Evolutionary conservation across 2,113 vertebrate genomes (phyloP).

Genomic region (Bubo bubo): DNA sequence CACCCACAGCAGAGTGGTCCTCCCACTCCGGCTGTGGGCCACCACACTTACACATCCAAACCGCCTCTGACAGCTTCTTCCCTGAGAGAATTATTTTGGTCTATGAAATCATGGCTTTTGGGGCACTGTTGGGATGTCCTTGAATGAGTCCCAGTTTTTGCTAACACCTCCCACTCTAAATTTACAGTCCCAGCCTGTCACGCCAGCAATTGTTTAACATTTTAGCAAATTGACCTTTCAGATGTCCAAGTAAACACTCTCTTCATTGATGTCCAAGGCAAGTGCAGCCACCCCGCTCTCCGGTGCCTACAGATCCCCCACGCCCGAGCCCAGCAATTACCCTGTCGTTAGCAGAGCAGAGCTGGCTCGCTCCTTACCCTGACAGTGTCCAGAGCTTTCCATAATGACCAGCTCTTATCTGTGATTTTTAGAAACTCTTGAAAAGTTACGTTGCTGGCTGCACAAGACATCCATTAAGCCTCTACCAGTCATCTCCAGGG

Average conservation of each 20-base stretch:
- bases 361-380: neutral
- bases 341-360: neutral
- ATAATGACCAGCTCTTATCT: neutral
- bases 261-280: neutral
- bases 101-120: constrained; percentile 37
- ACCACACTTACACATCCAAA: neutral
- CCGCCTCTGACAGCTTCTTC: constrained; percentile 33
- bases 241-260: constrained; percentile 34
- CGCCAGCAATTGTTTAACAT: neutral
- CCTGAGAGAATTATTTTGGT: constrained; percentile 36
- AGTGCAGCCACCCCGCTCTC: neutral
- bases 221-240: constrained; percentile 31
- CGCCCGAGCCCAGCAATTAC: neutral
- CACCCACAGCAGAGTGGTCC: neutral
- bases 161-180: constrained; percentile 53
- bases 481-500: neutral
- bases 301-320: neutral
- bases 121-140: constrained; percentile 57
- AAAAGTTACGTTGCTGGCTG: neutral
- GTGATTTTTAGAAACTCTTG: neutral
- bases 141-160: constrained; percentile 24
- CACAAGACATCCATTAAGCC: neutral
- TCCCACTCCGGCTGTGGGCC: neutral
- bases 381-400: neutral
- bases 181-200: neutral